Percentiles rank a stretch among this genome's conserved stretches.
Evolutionary conservation across 2,113 vertebrate genomes (phyloP).

Genomic region (Propithecus coquereli): DNA sequence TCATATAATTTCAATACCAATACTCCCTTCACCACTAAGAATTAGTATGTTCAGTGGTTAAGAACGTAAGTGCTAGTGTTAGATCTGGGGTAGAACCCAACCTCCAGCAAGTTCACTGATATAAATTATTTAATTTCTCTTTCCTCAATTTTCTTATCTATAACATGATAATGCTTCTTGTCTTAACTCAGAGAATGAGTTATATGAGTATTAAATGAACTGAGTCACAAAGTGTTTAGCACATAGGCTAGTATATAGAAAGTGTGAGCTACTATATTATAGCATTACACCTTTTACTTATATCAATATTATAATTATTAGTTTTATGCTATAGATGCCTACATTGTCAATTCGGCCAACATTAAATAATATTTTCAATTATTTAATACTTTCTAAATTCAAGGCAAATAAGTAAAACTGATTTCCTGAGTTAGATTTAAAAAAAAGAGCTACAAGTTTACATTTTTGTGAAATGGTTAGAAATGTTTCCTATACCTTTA

Average conservation of each 20-base stretch:
- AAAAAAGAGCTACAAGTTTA: neutral
- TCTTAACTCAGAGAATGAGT: neutral
- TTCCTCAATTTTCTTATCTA: neutral
- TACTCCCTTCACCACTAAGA: neutral
- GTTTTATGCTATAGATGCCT: neutral
- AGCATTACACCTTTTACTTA: neutral
- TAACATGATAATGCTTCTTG: neutral
- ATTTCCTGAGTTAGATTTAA: neutral
- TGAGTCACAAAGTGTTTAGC: neutral
- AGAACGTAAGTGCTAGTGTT: neutral
- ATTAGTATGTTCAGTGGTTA: neutral
- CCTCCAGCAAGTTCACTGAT: neutral
- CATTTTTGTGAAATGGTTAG: neutral
- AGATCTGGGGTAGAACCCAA: neutral
- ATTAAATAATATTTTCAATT: neutral
- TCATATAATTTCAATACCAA: neutral
- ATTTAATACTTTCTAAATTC: neutral
- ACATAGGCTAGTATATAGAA: neutral
- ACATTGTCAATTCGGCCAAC: neutral
- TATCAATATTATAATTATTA: neutral
- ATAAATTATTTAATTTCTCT: neutral
- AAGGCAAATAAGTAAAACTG: neutral
- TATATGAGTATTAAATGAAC: neutral
- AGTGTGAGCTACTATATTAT: neutral
- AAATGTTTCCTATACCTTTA: neutral